These are phyloP conservation scores for Eristalis pertinax DNA, from an alignment of 2,888 invertebrate genomes.

Conservation along the genomic window DNA sequence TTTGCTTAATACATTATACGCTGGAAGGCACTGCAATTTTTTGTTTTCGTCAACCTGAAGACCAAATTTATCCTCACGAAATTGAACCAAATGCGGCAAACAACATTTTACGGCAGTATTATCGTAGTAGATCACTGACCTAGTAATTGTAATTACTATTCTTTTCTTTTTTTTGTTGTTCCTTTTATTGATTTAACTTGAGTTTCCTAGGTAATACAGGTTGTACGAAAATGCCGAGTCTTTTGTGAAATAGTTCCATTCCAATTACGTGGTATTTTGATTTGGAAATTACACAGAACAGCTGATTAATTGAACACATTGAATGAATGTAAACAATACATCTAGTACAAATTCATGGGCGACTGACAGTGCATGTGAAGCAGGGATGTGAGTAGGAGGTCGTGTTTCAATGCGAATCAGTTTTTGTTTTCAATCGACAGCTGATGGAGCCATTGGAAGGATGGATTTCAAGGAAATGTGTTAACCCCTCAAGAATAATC, in stretches of 20 bases:
- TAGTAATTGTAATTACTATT: not conserved
- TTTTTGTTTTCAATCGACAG: not conserved
- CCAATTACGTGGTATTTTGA: conserved; percentile 25
- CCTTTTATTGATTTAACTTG: conserved; percentile 51
- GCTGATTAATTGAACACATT: conserved; percentile 32
- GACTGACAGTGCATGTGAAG: not conserved
- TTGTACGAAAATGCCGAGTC: not conserved
- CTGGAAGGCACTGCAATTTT: conserved; percentile 62
- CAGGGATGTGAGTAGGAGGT: not conserved
- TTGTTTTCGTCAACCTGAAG: conserved; percentile 25
- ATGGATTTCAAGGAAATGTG: too few relatives aligned
- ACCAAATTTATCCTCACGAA: conserved; percentile 32
- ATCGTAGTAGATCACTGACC: conserved; percentile 57
- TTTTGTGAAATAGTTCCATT: conserved; percentile 21
- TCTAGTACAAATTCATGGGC: conserved; percentile 28
- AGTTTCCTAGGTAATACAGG: not conserved
- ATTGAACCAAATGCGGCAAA: conserved; percentile 60
- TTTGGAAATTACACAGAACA: conserved; percentile 2
- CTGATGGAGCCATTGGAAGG: too few relatives aligned
- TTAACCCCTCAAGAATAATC: too few relatives aligned
- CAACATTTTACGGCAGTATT: conserved; percentile 63
- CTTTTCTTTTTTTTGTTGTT: conserved; percentile 23
- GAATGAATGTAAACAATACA: conserved; percentile 43
- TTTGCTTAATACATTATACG: conserved; percentile 43
- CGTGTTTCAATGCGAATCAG: not conserved